Conservation (phyloP, 2,888 invertebrate species). For the Cosmorhoe ocellata region DNA sequence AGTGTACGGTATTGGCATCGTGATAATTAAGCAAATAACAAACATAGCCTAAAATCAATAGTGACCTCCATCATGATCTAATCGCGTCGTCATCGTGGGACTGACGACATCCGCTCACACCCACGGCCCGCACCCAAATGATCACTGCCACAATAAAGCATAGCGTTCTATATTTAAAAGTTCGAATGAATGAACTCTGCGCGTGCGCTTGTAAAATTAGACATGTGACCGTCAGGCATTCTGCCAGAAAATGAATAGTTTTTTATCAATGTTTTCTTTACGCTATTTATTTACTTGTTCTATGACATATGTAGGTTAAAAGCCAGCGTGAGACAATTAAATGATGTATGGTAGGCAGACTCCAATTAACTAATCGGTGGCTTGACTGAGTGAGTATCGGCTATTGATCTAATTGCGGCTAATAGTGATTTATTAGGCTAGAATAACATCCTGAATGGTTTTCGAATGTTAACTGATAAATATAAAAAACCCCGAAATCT, state of each 20-base stretch:
- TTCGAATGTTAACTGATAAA: neutral
- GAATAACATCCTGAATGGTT: neutral
- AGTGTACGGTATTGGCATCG: too few relatives aligned
- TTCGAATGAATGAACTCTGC: slow-evolving; percentile 73
- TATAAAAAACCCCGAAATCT: neutral
- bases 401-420: slow-evolving; percentile 20
- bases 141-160: slow-evolving; percentile 44
- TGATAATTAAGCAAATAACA: neutral
- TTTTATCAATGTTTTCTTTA: slow-evolving; percentile 29
- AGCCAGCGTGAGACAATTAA: slow-evolving; percentile 26
- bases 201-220: slow-evolving; percentile 60
- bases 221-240: slow-evolving; percentile 54
- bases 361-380: slow-evolving; percentile 29
- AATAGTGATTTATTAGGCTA: slow-evolving; percentile 14
- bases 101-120: slow-evolving; percentile 45
- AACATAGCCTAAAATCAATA: slow-evolving; percentile 18
- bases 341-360: slow-evolving; percentile 23
- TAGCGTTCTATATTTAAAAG: slow-evolving; percentile 59
- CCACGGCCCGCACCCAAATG: slow-evolving; percentile 43
- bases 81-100: slow-evolving; percentile 25
- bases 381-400: slow-evolving; percentile 13
- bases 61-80: slow-evolving; percentile 28
- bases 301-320: slow-evolving; percentile 27
- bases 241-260: slow-evolving; percentile 40
- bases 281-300: slow-evolving; percentile 22